phyloP scores from a whole-genome alignment of 1,140 invertebrate species.

The Popillia japonica region DNA sequence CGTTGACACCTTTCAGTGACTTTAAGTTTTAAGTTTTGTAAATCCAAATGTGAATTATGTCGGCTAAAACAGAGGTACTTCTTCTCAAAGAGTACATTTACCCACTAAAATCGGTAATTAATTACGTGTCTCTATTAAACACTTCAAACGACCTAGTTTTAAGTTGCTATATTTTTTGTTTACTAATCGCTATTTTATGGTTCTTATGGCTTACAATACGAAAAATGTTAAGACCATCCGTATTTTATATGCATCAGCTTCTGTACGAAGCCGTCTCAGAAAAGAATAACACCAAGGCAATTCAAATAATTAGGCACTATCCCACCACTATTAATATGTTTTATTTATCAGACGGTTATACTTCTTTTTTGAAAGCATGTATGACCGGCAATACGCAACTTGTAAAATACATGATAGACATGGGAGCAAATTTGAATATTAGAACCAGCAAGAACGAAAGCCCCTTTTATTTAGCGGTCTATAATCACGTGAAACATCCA shows the following conservation, averaged over 20 bases:
- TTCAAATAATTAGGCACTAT: not conserved
- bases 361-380: constrained; percentile 51
- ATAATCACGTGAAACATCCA: constrained; percentile 49
- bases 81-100: not conserved
- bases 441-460: constrained; percentile 50
- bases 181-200: not conserved
- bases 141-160: constrained; percentile 23
- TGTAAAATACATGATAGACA: constrained; percentile 52
- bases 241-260: not conserved
- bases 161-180: not conserved
- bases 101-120: not conserved
- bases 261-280: not conserved
- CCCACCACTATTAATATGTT: not conserved
- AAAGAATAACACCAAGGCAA: not conserved
- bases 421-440: constrained; percentile 51
- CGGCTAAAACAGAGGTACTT: constrained; percentile 22
- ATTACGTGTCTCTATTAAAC: constrained; percentile 37
- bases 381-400: constrained; percentile 51
- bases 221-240: not conserved
- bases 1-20: too few relatives aligned
- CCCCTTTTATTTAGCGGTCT: constrained; percentile 52
- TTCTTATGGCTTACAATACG: not conserved
- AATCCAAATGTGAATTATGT: not conserved
- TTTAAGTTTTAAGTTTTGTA: not conserved
- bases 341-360: constrained; percentile 37